phyloP scores from a whole-genome alignment of 2,113 vertebrate genomes.

The Clinocottus analis region DNA sequence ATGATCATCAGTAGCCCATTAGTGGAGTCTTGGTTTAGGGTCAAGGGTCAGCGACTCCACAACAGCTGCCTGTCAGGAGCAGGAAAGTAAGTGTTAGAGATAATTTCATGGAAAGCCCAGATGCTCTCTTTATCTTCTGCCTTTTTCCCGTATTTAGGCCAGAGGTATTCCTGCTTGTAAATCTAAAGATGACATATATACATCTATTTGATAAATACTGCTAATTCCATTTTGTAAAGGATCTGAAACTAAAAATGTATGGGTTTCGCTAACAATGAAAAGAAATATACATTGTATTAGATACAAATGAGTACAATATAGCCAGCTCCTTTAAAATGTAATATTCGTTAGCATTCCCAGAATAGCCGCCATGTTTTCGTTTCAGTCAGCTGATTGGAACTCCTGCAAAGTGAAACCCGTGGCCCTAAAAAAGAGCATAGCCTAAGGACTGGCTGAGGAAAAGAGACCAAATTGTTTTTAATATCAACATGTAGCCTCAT shows the following conservation, averaged over 20 bases:
- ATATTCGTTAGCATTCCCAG: not conserved
- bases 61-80: constrained; percentile 50
- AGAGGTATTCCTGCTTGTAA: not conserved
- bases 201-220: not conserved
- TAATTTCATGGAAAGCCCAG: not conserved
- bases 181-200: not conserved
- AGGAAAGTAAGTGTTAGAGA: constrained; percentile 37
- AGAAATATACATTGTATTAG: not conserved
- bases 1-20: constrained; percentile 55
- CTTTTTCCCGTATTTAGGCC: not conserved
- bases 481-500: not conserved
- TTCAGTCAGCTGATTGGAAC: not conserved
- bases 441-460: not conserved
- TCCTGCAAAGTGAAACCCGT: not conserved
- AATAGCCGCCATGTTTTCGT: not conserved
- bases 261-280: not conserved
- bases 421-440: not conserved
- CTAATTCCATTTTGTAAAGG: not conserved
- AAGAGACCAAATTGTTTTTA: not conserved
- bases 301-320: not conserved
- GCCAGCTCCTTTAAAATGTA: not conserved
- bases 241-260: not conserved
- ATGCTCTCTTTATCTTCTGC: constrained; percentile 2
- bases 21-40: constrained; percentile 38
- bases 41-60: constrained; percentile 40